Evolutionary conservation across 2,797 vertebrate genomes (phyloP), one percentile per base, ranked within the genome.

Genomic region (Trachurus trachurus): DNA sequence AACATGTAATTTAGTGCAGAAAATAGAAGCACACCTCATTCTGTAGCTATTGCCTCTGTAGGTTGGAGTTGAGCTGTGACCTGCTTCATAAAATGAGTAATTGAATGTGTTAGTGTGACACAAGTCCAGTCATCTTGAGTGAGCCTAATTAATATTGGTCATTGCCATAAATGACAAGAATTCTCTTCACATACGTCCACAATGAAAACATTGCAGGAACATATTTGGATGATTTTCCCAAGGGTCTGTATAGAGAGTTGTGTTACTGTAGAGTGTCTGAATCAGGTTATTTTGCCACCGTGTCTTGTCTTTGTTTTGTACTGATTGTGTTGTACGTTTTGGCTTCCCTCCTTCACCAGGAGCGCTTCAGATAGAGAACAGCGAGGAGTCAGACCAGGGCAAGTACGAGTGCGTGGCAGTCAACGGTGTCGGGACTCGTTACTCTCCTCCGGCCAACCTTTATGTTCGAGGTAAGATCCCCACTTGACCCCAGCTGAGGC

Each of bases 351-450:
- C 67, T 17, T 88, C 82, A 73, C 34, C 95, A 99, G 98, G 98
- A 91, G 98, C 98, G 9, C 95, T 99, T 76, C 98, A 99, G 93
- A 99, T 99, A 65, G 98, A 99, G 91, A 98, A 97, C 95, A 99
- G 98, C 0, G 97, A 99, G 88, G 98, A 99, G 87, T 97, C 97
- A 0, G 98, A 99, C 96, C 98, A 99, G 95, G 98, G 98, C 88
- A 99, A 99, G 95, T 99, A 99, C 0, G 98, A 99, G 89, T 99
- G 98, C 57, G 97, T 99, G 87, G 98, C 98, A 16, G 96, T 97
- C 87, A 99, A 99, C 96, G 96, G 96, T 0, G 97, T 96, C 1
- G 98, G 98, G 91, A 99, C 97, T 19, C 97, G 98, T 82, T 99
- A 98, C 93, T 99, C 98, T 0, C 96, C 98, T 76, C 98, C 98